Base-by-base conservation (phyloP, 2,888 invertebrate species). In the Spicauda simplicius region DNA sequence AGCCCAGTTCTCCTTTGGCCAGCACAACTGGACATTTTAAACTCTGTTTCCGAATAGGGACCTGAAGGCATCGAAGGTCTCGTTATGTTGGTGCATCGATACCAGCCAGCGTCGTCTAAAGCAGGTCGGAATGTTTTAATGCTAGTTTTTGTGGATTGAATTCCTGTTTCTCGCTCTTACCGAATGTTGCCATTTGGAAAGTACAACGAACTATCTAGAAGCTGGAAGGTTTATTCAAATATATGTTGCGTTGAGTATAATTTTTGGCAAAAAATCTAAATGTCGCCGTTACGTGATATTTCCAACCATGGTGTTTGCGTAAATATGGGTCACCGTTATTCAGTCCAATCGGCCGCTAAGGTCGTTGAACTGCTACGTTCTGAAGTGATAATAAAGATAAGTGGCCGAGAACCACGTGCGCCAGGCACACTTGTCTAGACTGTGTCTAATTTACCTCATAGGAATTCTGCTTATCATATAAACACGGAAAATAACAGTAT, bases 1-100 rank as follows among this genome's bases (percentile, higher is more conserved):
- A 79, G 77, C 76, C 55, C 53, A 58, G 45, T 65, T 54, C 66
- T 54, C 55, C 50, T 50, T 30, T 45, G 53, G 19, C 66, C 55
- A 66, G 33, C 16, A 14, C 55, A 56, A 45, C 20, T 11, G 48
- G 60, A 18, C 16, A 50, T 50, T 19, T 37, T 14, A 20, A 50
- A n/a, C 55, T 5, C n/a, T 14, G 48, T 19, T 45, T 37, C 25
- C 19, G 12, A 14, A 48, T 52, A 12, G 18, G 14, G 18, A 7
- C 11, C 19, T n/a, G 41, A 30, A 54, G 20, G 30, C 11, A 25
- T 7, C 45, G 19, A n/a, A 18, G 65, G 6, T 59, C 65, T 25
- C 30, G 30, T 18, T 11, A 45, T 14, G 19, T 20, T 65, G 59
- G 65, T 48, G 6, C 57, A 41, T 20, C 25, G 58, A 33, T 55